A percentile compares a stretch with the other conserved stretches of the same genome.
These are phyloP conservation scores for Diplazon laetatorius DNA, from an alignment of 2,888 invertebrate genomes.

Conservation along the genomic window DNA sequence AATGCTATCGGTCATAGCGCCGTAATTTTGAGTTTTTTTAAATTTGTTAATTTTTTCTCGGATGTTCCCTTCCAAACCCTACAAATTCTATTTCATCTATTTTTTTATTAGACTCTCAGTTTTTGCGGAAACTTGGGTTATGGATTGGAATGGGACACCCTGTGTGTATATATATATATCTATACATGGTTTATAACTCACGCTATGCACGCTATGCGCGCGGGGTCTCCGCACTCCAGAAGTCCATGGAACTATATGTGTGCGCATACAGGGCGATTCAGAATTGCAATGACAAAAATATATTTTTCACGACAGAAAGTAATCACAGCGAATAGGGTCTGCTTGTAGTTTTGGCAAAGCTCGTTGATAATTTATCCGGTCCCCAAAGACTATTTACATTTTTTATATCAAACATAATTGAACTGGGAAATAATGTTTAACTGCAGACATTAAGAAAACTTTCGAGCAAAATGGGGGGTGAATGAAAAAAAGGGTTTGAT, in stretches of 20 bases:
- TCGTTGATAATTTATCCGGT: no score
- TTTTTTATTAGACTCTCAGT: slow-evolving; percentile 1
- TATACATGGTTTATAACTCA: slow-evolving; percentile 30
- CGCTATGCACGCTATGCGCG: slow-evolving; percentile 5
- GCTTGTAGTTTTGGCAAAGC: no score
- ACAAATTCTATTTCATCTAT: no score
- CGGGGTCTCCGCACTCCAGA: slow-evolving; percentile 51
- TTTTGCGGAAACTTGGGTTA: no score
- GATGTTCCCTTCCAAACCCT: no score
- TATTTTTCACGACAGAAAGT: background rate
- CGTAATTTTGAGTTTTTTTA: no score
- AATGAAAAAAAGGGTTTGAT: slow-evolving; percentile 18
- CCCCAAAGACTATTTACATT: no score
- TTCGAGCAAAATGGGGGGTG: background rate
- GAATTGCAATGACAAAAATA: background rate
- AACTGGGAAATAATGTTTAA: background rate
- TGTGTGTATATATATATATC: slow-evolving; percentile 2
- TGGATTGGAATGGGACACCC: no score
- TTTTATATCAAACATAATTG: background rate
- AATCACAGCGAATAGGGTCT: no score
- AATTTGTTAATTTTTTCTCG: no score
- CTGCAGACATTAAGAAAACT: background rate
- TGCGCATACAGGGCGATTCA: slow-evolving; percentile 38
- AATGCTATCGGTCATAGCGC: no score
- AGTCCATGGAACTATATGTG: slow-evolving; percentile 33